A percentile compares a stretch with the other conserved stretches of the same genome.
These are phyloP conservation scores for Macrotis lagotis DNA, from an alignment of 2,113 vertebrate species.

Conservation along the genomic window DNA sequence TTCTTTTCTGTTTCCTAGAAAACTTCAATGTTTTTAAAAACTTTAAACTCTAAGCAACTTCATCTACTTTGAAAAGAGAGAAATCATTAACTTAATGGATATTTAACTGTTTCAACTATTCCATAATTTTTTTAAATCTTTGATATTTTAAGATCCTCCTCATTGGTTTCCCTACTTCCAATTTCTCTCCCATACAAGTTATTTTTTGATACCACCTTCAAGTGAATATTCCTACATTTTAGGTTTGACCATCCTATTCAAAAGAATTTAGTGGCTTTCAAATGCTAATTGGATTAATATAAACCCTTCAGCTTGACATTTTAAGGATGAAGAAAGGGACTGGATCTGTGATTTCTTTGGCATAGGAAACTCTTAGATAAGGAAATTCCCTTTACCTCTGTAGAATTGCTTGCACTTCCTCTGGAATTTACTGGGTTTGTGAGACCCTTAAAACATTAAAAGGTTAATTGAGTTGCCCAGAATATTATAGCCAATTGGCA, in stretches of 20 bases:
- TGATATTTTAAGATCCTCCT: background rate
- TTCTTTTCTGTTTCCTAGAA: background rate
- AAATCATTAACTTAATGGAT: background rate
- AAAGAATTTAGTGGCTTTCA: background rate
- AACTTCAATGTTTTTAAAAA: background rate
- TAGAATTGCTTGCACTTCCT: background rate
- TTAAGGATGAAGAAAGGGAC: background rate
- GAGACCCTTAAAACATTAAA: background rate
- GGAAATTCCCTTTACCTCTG: background rate
- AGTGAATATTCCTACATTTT: too few relatives aligned
- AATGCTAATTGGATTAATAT: background rate
- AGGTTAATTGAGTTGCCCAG: background rate
- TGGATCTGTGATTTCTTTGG: background rate
- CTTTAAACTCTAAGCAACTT: background rate
- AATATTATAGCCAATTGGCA: background rate
- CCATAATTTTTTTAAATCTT: background rate
- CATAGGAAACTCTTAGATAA: background rate
- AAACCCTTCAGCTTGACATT: background rate
- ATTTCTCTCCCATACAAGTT: too few relatives aligned
- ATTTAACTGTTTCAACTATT: background rate
- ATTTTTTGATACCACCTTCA: too few relatives aligned
- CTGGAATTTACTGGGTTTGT: background rate
- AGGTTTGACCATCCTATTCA: background rate
- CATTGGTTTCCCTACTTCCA: background rate
- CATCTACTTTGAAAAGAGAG: background rate